Percentiles rank a stretch among this genome's conserved stretches.
These are phyloP conservation scores for Vanessa tameamea DNA, from an alignment of 1,140 invertebrate species.

Conservation along the genomic window DNA sequence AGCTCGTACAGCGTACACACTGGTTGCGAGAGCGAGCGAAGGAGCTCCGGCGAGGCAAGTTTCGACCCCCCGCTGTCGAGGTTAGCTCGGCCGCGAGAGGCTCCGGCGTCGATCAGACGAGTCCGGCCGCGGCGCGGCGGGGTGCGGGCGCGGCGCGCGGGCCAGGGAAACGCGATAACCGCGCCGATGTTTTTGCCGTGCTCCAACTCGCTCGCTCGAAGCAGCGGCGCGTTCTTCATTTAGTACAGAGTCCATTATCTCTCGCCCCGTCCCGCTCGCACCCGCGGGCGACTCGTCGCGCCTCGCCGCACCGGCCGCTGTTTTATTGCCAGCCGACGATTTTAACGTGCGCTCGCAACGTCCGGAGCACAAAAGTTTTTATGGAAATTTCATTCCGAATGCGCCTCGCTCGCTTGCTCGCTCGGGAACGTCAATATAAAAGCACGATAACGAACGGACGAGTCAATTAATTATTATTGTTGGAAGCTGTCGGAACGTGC, in stretches of 20 bases:
- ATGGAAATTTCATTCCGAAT: conserved; percentile 80
- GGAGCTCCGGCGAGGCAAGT: conserved; percentile 53
- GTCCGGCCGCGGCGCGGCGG: conserved; percentile 44
- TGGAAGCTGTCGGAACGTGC: conserved; percentile 77
- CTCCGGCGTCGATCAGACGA: conserved; percentile 68
- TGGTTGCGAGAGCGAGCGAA: conserved; percentile 43
- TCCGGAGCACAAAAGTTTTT: conserved; percentile 80
- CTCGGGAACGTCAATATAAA: conserved; percentile 80
- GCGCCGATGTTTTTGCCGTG: conserved; percentile 75
- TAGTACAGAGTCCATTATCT: conserved; percentile 76
- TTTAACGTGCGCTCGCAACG: conserved; percentile 80
- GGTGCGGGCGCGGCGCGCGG: conserved; percentile 43
- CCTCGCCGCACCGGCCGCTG: conserved; percentile 78
- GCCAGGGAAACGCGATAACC: conserved; percentile 65
- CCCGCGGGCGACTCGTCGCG: conserved; percentile 64
- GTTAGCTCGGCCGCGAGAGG: conserved; percentile 68
- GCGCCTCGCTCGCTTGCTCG: conserved; percentile 74
- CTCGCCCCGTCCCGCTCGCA: conserved; percentile 65
- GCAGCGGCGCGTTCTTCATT: conserved; percentile 75
- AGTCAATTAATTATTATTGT: conserved; percentile 81
- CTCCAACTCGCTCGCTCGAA: conserved; percentile 70
- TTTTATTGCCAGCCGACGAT: conserved; percentile 80
- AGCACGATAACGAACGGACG: conserved; percentile 80
- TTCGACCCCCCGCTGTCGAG: conserved; percentile 72
- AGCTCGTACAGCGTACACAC: conserved; percentile 41